Percentiles rank a stretch among this genome's conserved stretches.
Conservation (phyloP, 1,140 invertebrate species). For the Drosophila neocordata region DNA sequence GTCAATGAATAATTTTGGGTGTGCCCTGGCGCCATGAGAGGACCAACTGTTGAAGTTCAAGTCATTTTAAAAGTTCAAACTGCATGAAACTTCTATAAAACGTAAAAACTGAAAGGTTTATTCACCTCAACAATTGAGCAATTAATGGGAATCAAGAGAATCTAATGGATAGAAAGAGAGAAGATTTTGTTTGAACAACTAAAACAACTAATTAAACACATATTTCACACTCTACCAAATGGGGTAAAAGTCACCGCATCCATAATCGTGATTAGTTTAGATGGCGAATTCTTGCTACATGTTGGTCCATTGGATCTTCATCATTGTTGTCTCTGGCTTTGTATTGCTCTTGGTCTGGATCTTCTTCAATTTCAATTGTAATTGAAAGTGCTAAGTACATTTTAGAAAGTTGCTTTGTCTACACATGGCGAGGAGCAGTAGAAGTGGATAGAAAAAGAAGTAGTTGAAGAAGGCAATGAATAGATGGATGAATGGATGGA, state of each 20-base stretch:
- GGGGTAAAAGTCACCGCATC: constrained; percentile 34
- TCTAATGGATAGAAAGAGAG: background rate
- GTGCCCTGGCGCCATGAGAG: constrained; percentile 18
- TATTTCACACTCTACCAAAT: constrained; percentile 34
- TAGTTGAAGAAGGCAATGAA: background rate
- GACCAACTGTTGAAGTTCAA: background rate
- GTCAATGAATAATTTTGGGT: constrained; percentile 29
- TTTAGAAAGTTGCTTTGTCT: constrained; percentile 50
- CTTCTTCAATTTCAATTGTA: constrained; percentile 30
- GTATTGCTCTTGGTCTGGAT: background rate
- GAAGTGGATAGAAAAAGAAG: background rate
- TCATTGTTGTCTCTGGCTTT: background rate
- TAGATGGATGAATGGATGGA: background rate
- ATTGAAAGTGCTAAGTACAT: constrained; percentile 66
- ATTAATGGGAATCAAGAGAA: constrained; percentile 31
- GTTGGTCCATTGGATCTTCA: constrained; percentile 17
- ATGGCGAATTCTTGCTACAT: constrained; percentile 43
- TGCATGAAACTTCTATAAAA: background rate
- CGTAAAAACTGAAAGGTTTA: constrained; percentile 27
- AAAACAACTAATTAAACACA: constrained; percentile 27
- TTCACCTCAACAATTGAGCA: constrained; percentile 57
- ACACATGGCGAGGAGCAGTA: background rate
- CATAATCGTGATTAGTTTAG: constrained; percentile 40
- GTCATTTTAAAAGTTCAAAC: constrained; percentile 36
- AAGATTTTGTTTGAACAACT: constrained; percentile 41